Percentiles rank a stretch among this genome's conserved stretches.
These are phyloP conservation scores for Eulemur rubriventer DNA, from an alignment of 2,797 vertebrate species.

Conservation along the genomic window DNA sequence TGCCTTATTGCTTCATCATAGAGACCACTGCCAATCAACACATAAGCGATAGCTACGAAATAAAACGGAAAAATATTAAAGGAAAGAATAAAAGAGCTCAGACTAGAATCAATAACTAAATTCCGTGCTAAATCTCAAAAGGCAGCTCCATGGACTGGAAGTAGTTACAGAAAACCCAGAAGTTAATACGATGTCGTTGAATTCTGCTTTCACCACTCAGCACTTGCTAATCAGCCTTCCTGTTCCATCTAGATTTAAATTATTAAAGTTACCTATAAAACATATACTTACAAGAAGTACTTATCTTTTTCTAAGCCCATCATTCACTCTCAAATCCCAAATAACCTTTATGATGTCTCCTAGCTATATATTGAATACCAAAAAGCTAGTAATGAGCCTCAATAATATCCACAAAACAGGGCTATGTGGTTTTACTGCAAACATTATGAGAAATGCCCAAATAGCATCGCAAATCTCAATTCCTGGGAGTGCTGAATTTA, in stretches of 20 bases:
- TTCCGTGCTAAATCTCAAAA: neutral
- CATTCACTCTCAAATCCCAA: neutral
- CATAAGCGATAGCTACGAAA: constrained; percentile 94
- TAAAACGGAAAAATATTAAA: constrained; percentile 58
- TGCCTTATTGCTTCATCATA: constrained; percentile 98
- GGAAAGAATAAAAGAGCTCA: neutral
- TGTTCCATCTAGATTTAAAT: neutral
- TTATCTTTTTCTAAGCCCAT: neutral
- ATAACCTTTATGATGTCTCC: neutral
- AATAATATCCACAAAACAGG: neutral
- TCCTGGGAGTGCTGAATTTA: neutral
- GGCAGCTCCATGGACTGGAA: neutral
- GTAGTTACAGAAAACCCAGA: neutral
- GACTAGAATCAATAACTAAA: neutral
- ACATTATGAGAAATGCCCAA: neutral
- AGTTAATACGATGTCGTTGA: neutral
- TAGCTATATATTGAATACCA: neutral
- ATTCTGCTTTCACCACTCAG: neutral
- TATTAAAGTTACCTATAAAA: neutral
- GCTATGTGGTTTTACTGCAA: neutral
- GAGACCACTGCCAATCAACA: constrained; percentile 95
- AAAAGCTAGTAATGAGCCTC: neutral
- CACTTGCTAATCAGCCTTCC: neutral
- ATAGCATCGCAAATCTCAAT: neutral
- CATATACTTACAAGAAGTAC: neutral